Base-by-base conservation (phyloP, 2,888 invertebrate genomes). In the Coelopa pilipes region DNA sequence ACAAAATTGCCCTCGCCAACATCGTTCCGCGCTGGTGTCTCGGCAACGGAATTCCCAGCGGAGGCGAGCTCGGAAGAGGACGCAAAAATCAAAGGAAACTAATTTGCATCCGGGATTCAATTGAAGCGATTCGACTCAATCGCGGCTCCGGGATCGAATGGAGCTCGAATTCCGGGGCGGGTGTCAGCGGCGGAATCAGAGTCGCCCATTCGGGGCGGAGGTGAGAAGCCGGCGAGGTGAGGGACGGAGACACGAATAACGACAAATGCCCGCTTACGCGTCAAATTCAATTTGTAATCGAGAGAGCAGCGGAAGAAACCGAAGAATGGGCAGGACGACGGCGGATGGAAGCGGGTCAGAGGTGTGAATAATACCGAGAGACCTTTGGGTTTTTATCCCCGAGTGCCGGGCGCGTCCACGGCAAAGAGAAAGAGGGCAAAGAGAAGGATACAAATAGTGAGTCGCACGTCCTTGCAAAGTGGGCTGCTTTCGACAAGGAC, bases 81-180 rank as follows among this genome's bases (percentile, higher is more conserved):
- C 75, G 78, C 76, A 76, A 72, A 80, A 79, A 80, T 80, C 78
- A 81, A 79, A 80, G 77, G 76, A 79, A 75, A 72, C 75, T 69
- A 75, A 84, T 85, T 85, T 85, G 81, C 85, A 85, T 85, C 77
- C 80, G 76, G 84, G 85, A 85, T 85, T 85, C 79, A 85, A 85
- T 85, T 85, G 81, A 73, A 69, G 71, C 70, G 57, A 69, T 66
- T 72, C 62, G 50, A 72, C 72, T 71, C 70, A 67, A 60, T 59
- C 49, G 75, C 76, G 77, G 77, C 72, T 81, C 82, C 80, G 79
- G 80, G 81, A 79, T 80, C 78, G 82, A 80, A 81, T 81, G 81
- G 82, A 81, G 81, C 82, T 82, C 80, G 82, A 82, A 80, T 82
- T 82, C 74, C 77, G 57, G 68, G 80, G 77, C 82, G 81, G 78